Base-by-base conservation (phyloP, 2,797 vertebrate species). In the Arrhamphus sclerolepis region DNA sequence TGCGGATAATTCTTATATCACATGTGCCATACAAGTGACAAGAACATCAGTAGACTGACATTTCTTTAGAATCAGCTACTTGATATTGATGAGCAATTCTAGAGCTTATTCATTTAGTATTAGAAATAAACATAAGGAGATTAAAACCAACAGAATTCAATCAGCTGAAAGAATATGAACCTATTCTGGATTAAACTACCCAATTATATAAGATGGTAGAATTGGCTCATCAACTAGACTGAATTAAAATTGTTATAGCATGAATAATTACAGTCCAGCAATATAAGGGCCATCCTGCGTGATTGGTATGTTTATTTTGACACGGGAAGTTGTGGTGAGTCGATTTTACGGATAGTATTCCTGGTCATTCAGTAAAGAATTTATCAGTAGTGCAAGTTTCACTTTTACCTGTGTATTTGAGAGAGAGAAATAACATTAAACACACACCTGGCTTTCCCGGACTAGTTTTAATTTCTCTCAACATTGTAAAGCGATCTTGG, bases 251-350 rank as follows among this genome's bases (percentile, higher is more conserved):
- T 38, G 5, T 28, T 9, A 56, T 3, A 11, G 9, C 1, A 13
- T 28, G 10, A 34, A 57, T 58, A 1, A 59, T 60, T 50, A 26
- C 7, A 50, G 1, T 34, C 2, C 6, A 29, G 9, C 22, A n/a
- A 31, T 26, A 46, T 14, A 43, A 17, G 4, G 18, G 6, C 19
- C 14, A 1, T 26, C 58, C 40, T 68, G 56, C 22, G 16, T 28
- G 24, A 48, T 56, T 39, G 60, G 21, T 6, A 44, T 5, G 26
- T 59, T 28, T 38, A 44, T 14, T 57, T 50, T 39, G 42, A 24
- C 11, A n/a, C 1, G 21, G 8, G 52, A 16, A 51, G 29, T 46
- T 20, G 2, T 6, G 5, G 2, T 14, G 5, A 38, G 34, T 38
- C 34, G 5, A 7, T 70, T 44, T 60, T n/a, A 60, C 17, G 28